Base-by-base conservation (phyloP, 2,113 vertebrate genomes). In the Pagrus major region DNA sequence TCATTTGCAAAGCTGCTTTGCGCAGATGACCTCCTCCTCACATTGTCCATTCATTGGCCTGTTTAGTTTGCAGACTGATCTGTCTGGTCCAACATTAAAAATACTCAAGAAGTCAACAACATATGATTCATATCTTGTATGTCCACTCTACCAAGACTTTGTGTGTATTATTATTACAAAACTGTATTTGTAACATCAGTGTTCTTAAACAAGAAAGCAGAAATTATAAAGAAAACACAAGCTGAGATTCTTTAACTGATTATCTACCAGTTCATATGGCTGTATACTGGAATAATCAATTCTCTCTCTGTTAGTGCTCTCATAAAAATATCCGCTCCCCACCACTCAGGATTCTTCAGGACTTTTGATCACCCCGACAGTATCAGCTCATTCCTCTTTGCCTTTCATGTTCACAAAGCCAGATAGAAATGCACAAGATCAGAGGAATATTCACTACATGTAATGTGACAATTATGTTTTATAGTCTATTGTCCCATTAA, bases 381-480 rank as follows among this genome's bases (percentile, higher is more conserved):
- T 52, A 25, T 66, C 6, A 1, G 21, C 55, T 21, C 54, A 27
- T 6, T 37, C n/a, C 16, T 21, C 27, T n/a, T 31, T 18, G 39
- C 47, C 1, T 75, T 80, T 67, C 9, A 35, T 63, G 63, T 74
- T 66, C 58, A 58, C 31, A 64, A 18, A 18, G 41, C 27, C n/a
- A 16, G 54, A 54, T 31, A 42, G 56, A 56, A 55, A 76, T 54
- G 39, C 39, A 10, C n/a, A 27, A 72, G 49, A 59, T 81, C 83
- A 68, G 61, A 82, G 42, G 49, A 59, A 23, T 52, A 23, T 68
- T 59, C 31, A 37, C 54, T 33, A 11, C 25, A 58, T 27, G 12
- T 42, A 39, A 71, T 56, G 54, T 76, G 47, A 71, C 54, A 51
- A 51, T 70, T 65, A 33, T 55, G 68, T 70, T 78, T 74, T 35